A percentile compares a stretch with the other conserved stretches of the same genome.
Conservation (phyloP, 1,140 invertebrate species). For the Caenorhabditis tropicalis region DNA sequence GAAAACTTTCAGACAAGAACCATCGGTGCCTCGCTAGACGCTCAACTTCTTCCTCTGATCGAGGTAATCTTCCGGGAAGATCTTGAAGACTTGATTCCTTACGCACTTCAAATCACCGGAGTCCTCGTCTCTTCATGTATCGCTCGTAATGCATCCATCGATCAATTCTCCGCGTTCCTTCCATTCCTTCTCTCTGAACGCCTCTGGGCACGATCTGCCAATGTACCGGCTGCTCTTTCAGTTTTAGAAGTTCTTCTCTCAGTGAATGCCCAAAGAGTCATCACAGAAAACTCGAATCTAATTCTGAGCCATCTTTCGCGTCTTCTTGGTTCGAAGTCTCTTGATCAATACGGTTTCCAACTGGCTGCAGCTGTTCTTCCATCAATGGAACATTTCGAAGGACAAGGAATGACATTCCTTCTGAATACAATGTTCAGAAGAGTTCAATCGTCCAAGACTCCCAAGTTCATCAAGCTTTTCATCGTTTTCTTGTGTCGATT, state of each 20-base stretch:
- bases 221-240: slow-evolving; percentile 49
- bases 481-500: slow-evolving; percentile 37
- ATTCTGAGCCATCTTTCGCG: slow-evolving; percentile 30
- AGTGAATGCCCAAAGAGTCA: background rate
- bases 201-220: slow-evolving; percentile 43
- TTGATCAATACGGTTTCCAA: slow-evolving; percentile 50
- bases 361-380: slow-evolving; percentile 39
- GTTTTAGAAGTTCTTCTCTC: slow-evolving; percentile 43
- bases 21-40: slow-evolving; percentile 32
- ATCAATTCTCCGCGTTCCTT: slow-evolving; percentile 45
- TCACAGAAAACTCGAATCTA: background rate
- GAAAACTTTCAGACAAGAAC: background rate
- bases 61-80: slow-evolving; percentile 47
- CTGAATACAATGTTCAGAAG: slow-evolving; percentile 40
- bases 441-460: slow-evolving; percentile 44
- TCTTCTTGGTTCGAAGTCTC: slow-evolving; percentile 28
- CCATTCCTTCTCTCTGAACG: slow-evolving; percentile 41
- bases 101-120: slow-evolving; percentile 52
- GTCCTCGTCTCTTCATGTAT: slow-evolving; percentile 22
- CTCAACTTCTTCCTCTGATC: slow-evolving; percentile 47
- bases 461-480: slow-evolving; percentile 48
- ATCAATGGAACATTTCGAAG: slow-evolving; percentile 25
- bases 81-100: slow-evolving; percentile 47
- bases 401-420: background rate
- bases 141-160: background rate